phyloP scores from a whole-genome alignment of 2,113 vertebrate genomes.

The Chaetura pelagica region DNA sequence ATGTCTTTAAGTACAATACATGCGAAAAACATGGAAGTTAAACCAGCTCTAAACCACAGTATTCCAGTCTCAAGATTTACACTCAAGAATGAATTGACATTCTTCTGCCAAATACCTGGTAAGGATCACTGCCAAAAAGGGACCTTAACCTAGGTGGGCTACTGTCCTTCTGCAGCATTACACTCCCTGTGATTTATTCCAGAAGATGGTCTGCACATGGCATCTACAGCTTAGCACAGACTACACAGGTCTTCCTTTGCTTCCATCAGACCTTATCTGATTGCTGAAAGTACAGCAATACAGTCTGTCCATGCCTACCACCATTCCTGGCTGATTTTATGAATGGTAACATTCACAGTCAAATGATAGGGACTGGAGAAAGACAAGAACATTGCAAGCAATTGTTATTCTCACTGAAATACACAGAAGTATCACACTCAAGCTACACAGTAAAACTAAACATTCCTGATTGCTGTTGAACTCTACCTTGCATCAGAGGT shows the following conservation, averaged over 20 bases:
- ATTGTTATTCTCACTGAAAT: not conserved
- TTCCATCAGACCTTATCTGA: fast-evolving
- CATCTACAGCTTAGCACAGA: not conserved
- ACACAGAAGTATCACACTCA: not conserved
- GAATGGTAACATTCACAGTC: not conserved
- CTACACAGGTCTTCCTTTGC: not conserved
- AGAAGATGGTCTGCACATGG: not conserved
- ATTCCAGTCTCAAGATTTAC: not conserved
- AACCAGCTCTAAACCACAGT: not conserved
- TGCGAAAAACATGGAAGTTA: not conserved
- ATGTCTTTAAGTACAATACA: not conserved
- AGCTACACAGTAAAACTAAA: not conserved
- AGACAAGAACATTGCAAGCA: not conserved
- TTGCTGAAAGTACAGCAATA: fast-evolving
- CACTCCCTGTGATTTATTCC: not conserved
- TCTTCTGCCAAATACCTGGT: not conserved
- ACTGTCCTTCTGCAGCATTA: not conserved
- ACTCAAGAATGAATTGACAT: not conserved
- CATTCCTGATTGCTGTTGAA: not conserved
- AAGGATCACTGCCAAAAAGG: not conserved
- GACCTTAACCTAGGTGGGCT: not conserved
- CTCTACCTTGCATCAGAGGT: not conserved
- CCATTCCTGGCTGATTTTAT: not conserved
- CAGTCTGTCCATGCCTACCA: fast-evolving
- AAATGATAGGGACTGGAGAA: not conserved